These are phyloP conservation scores for Chionis minor DNA, from an alignment of 2,113 vertebrate species.

Conservation along the genomic window DNA sequence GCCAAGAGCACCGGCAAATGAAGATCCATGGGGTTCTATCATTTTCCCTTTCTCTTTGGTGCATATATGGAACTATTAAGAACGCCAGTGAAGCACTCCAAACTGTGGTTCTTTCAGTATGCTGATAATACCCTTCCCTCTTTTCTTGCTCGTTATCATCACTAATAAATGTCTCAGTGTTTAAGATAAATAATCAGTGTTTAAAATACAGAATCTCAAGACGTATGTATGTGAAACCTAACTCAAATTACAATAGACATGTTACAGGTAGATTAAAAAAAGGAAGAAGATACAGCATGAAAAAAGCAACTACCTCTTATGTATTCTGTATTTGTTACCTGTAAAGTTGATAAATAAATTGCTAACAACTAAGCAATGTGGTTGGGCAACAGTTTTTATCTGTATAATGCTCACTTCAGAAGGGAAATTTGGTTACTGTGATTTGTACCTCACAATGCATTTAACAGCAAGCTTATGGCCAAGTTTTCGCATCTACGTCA, in stretches of 20 bases:
- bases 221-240: not conserved
- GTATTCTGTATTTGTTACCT: not conserved
- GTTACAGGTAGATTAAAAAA: not conserved
- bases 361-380: not conserved
- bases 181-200: not conserved
- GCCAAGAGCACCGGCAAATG: not conserved
- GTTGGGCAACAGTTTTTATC: not conserved
- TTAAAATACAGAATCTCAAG: not conserved
- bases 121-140: not conserved
- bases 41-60: not conserved
- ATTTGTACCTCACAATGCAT: not conserved
- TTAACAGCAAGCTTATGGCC: not conserved
- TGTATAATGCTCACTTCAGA: not conserved
- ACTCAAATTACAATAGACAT: not conserved
- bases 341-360: not conserved
- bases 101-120: not conserved
- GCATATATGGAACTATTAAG: not conserved
- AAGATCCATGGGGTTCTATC: not conserved
- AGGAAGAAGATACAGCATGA: fast-evolving
- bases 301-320: not conserved
- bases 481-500: not conserved
- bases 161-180: not conserved
- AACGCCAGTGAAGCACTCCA: not conserved
- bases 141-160: not conserved
- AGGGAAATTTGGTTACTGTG: not conserved